Percentiles rank a stretch among this genome's conserved stretches.
phyloP scores from a whole-genome alignment of 2,888 invertebrate species.

The Nomada hirtipes region DNA sequence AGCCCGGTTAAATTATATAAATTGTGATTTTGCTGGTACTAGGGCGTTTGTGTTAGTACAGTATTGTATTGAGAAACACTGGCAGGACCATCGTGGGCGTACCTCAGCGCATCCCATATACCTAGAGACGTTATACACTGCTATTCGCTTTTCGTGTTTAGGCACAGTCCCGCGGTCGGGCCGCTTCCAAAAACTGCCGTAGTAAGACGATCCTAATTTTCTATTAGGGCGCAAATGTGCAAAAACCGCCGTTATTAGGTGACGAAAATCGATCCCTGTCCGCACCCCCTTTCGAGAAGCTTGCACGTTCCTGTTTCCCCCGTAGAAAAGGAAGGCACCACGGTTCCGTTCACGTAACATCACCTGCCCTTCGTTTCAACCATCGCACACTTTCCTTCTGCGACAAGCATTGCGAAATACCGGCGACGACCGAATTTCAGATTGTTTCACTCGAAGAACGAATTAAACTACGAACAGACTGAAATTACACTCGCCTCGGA shows the following conservation, averaged over 20 bases:
- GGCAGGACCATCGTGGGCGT: constrained; percentile 80
- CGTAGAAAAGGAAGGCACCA: background rate
- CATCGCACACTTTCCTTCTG: too few relatives aligned
- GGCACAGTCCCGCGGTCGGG: constrained; percentile 76
- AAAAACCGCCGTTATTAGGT: constrained; percentile 69
- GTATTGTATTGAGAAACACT: constrained; percentile 79
- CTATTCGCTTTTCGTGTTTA: constrained; percentile 81
- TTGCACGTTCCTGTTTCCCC: constrained; percentile 13
- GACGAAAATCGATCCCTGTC: constrained; percentile 66
- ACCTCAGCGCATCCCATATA: constrained; percentile 80
- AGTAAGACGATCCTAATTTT: constrained; percentile 82
- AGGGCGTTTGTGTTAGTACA: background rate
- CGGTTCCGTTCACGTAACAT: constrained; percentile 4
- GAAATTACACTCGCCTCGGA: too few relatives aligned
- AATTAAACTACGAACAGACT: too few relatives aligned
- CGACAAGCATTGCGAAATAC: too few relatives aligned
- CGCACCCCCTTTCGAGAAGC: constrained; percentile 36
- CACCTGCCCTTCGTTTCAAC: background rate
- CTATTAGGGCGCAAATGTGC: constrained; percentile 75
- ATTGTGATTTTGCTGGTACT: background rate
- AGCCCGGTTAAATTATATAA: background rate
- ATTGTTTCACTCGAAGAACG: too few relatives aligned
- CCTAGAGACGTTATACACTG: constrained; percentile 75
- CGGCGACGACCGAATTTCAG: too few relatives aligned
- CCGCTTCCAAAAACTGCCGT: constrained; percentile 70